Evolutionary conservation across 2,888 invertebrate species (phyloP), one percentile per base, ranked within the genome.

Genomic region (Dromius quadrimaculatus): DNA sequence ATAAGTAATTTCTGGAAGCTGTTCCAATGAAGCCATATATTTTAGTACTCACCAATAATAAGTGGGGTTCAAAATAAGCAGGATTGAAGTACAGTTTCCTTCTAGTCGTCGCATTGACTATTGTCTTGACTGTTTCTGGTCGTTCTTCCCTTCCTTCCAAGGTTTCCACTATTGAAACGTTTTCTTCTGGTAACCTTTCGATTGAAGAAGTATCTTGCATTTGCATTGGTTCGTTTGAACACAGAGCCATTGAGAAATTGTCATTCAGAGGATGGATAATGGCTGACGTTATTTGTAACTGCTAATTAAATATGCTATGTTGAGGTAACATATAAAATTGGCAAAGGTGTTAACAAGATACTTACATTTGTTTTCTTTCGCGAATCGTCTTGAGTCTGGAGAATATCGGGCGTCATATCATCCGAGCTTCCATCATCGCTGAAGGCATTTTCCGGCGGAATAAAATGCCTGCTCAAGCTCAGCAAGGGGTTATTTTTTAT

Each of bases 31-130:
- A n/a, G 11, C 11, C 6, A 59, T 11, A 20, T 22, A 38, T 63
- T 9, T 71, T 38, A 32, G 36, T 17, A 80, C 87, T 86, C 84
- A 94, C 94, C 84, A 91, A 85, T 80, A 96, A 85, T 50, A 94
- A 81, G 75, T 95, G 92, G 20, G 92, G 92, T 80, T 96, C 95
- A 78, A 96, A 95, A 80, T 95, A 96, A 4, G 95, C 94, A 0
- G 94, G 94, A 81, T 94, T 95, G 78, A 95, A 95, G 79, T 94
- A 95, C 1, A 95, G 84, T 78, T 94, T 94, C 74, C 91, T 87
- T 64, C 94, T 85, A 0, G 90, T 89, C 20, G 88, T 89, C 8
- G 92, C 92, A 74, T 84, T 85, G n/a, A 85, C 81, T 72, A 89
- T 87, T 8, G 89, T 87, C 75, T 88, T 84, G 6, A 90, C 84